phyloP scores from a whole-genome alignment of 2,113 vertebrate genomes.

The Hippocampus zosterae region DNA sequence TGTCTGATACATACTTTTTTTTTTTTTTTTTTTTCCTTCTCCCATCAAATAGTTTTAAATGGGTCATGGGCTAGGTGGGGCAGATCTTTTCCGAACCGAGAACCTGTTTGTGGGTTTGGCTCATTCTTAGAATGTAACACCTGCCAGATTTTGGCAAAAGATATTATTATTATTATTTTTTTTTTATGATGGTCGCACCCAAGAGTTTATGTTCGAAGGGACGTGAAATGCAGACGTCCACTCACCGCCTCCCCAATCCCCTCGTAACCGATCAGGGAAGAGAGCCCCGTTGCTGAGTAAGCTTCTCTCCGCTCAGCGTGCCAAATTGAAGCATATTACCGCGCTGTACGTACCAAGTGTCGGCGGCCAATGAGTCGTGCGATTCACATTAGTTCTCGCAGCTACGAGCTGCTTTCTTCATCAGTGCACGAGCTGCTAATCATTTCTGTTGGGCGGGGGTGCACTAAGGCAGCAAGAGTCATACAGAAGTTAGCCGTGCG shows the following conservation, averaged over 20 bases:
- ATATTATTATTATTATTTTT: not conserved
- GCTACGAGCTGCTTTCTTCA: too few relatives aligned
- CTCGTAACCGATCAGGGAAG: too few relatives aligned
- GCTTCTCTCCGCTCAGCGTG: too few relatives aligned
- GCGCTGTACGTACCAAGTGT: too few relatives aligned
- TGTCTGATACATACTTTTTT: not conserved
- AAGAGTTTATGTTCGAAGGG: not conserved
- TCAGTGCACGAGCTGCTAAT: too few relatives aligned
- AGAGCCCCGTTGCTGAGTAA: too few relatives aligned
- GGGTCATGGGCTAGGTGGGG: slow-evolving; percentile 47
- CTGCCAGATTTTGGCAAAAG: not conserved
- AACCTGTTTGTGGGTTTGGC: not conserved
- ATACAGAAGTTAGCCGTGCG: too few relatives aligned
- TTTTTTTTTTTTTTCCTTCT: not conserved
- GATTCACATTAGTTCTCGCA: too few relatives aligned
- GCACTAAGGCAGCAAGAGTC: too few relatives aligned
- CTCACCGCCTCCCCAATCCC: too few relatives aligned
- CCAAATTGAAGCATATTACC: not conserved
- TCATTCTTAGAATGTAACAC: not conserved
- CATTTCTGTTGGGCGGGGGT: too few relatives aligned
- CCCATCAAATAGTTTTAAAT: slow-evolving; percentile 25
- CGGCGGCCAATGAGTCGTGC: too few relatives aligned
- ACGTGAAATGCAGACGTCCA: not conserved
- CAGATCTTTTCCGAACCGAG: slow-evolving; percentile 1
- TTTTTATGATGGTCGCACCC: not conserved